Evolutionary conservation across 35 echinoderm and acorn worm species (phyloP), one percentile per base, ranked within the genome.

Genomic region (Ophioderma brevispina): DNA sequence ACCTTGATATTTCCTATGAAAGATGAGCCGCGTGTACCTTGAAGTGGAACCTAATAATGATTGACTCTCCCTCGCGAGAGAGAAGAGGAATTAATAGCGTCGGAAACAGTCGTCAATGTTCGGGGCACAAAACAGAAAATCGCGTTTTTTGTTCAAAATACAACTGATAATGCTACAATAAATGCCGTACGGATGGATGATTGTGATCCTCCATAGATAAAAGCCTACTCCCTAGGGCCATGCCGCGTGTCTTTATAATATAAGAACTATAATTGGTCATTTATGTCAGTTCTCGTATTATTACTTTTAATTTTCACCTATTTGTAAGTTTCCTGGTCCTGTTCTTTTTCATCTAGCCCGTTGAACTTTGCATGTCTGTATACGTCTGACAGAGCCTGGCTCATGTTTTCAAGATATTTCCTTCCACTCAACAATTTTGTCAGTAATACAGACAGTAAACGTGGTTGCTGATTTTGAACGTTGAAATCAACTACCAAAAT

Each of bases 251-350:
- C 28, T 13, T 25, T 70, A 70, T 30, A 25, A 70, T 6, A 25
- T 46, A n/a, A 46, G 41, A 46, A 46, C 17, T 46, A 46, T 4
- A n/a, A 8, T 46, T 46, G 41, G 41, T 46, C 41, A 46, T 46
- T 46, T 46, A 17, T 8, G 41, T 46, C 41, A 46, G 17, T 46
- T 46, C 41, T 46, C 41, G 5, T n/a, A n/a, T n/a, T 46, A 46
- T 46, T 46, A 46, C 59, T 70, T 30, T 70, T 70, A 25, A 70
- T 70, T 70, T 70, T 70, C 59, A 70, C 59, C 59, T 70, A 70
- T 70, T 70, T 70, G 59, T 30, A 30, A 18, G 59, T 30, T 70
- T 70, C 59, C 59, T 70, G 59, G 59, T 1, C 23, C 59, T 70
- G 59, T 6, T 18, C 2, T 25, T 25, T 25, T 70, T 70, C 59